Evolutionary conservation across 2,797 vertebrate species (phyloP).

Genomic region (Gymnothorax reevesii): DNA sequence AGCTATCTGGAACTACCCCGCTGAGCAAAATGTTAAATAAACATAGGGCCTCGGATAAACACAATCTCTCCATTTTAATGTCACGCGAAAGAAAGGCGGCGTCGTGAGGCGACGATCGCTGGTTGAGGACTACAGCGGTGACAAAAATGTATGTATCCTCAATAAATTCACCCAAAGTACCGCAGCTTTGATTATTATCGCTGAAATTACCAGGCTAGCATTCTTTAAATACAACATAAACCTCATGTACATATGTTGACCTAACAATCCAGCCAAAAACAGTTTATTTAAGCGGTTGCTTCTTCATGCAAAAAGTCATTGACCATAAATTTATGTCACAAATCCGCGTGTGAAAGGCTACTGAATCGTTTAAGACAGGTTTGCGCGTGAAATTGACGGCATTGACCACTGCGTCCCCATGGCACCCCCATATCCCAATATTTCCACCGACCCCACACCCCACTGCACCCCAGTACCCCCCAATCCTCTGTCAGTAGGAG

Average conservation of each 20-base stretch:
- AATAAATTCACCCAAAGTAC: slow-evolving; percentile 69
- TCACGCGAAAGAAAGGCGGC: slow-evolving; percentile 77
- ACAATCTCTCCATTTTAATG: slow-evolving; percentile 83
- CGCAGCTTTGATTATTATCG: slow-evolving; percentile 48
- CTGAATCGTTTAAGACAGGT: not conserved
- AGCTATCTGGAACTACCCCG: slow-evolving; percentile 80
- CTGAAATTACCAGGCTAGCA: slow-evolving; percentile 57
- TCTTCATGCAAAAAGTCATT: not conserved
- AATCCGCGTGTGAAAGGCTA: not conserved
- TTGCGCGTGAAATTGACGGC: not conserved
- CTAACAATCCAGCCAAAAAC: not conserved
- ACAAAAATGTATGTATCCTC: slow-evolving; percentile 41
- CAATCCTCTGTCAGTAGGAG: not conserved
- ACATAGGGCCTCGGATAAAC: slow-evolving; percentile 79
- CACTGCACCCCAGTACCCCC: not conserved
- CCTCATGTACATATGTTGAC: not conserved
- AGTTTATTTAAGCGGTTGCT: not conserved
- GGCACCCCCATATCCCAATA: no score
- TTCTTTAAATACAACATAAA: slow-evolving; percentile 30
- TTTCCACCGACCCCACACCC: not conserved
- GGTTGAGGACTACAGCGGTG: slow-evolving; percentile 61
- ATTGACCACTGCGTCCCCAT: not conserved
- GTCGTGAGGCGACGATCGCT: slow-evolving; percentile 69
- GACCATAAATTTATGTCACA: not conserved
- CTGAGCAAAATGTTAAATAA: slow-evolving; percentile 84